Evolutionary conservation across 2,113 vertebrate genomes (phyloP).

Genomic region (Ochotona princeps): DNA sequence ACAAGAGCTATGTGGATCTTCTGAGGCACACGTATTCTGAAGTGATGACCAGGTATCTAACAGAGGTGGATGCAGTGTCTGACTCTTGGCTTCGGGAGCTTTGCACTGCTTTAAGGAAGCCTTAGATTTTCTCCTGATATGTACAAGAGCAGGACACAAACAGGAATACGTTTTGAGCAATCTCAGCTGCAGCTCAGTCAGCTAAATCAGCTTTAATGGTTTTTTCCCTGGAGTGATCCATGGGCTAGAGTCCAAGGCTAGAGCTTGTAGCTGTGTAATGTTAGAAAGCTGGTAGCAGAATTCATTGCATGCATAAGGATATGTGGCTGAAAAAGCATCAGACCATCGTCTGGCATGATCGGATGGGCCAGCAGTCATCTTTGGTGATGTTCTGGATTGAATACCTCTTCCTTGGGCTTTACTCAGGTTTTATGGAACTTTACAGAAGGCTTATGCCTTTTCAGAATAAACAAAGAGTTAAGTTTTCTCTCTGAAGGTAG

Average conservation of each 20-base stretch:
- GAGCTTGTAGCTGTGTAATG: not conserved
- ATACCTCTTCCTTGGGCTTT: not conserved
- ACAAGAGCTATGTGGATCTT: not conserved
- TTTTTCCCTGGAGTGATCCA: not conserved
- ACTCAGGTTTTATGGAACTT: not conserved
- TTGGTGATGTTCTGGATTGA: not conserved
- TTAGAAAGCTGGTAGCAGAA: not conserved
- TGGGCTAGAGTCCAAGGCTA: not conserved
- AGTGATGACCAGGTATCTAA: not conserved
- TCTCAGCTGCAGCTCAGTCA: not conserved
- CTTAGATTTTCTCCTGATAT: not conserved
- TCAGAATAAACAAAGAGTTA: not conserved
- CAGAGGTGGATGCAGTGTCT: not conserved
- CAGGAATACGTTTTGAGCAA: not conserved
- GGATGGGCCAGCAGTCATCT: not conserved
- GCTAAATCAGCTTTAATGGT: slow-evolving; percentile 6
- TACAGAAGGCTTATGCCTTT: not conserved
- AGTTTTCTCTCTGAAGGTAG: not conserved
- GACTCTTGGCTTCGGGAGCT: not conserved
- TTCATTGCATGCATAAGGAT: not conserved
- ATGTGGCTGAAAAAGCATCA: not conserved
- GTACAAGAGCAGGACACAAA: not conserved
- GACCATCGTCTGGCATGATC: not conserved
- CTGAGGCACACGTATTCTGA: not conserved
- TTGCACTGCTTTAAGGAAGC: not conserved